These are phyloP conservation scores for Pomacea maculata DNA, from an alignment of 1,140 invertebrate genomes.

Conservation along the genomic window DNA sequence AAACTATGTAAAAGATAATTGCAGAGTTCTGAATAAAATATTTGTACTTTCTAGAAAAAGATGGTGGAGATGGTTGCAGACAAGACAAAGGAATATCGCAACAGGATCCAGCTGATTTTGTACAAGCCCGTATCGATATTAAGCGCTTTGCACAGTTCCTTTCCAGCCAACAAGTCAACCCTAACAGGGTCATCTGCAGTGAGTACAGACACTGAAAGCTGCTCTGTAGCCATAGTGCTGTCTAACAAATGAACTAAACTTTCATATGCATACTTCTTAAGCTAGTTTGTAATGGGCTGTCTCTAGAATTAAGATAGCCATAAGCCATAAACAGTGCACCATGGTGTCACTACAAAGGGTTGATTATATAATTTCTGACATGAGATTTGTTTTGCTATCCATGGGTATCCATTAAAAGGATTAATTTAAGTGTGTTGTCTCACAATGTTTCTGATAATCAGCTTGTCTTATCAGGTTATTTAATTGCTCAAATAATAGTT, in stretches of 20 bases:
- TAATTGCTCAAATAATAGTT: too few relatives aligned
- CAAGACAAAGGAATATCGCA: conserved; percentile 8
- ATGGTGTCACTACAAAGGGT: neutral
- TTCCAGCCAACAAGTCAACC: conserved; percentile 71
- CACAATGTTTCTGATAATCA: too few relatives aligned
- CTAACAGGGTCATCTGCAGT: conserved; percentile 71
- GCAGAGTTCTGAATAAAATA: too few relatives aligned
- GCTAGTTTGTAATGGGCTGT: neutral
- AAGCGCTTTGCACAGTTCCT: conserved; percentile 71
- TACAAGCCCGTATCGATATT: conserved; percentile 69
- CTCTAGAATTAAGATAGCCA: too few relatives aligned
- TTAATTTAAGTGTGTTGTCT: too few relatives aligned
- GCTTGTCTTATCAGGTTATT: too few relatives aligned
- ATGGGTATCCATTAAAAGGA: too few relatives aligned
- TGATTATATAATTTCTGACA: too few relatives aligned
- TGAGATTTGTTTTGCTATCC: too few relatives aligned
- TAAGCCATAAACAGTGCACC: neutral
- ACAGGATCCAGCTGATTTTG: conserved; percentile 48
- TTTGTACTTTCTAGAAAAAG: neutral
- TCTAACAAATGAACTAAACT: neutral
- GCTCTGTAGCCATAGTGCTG: neutral
- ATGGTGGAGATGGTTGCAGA: conserved; percentile 30
- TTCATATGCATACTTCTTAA: neutral
- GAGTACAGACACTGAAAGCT: conserved; percentile 42
- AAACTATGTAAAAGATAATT: too few relatives aligned